Evolutionary conservation across 2,888 invertebrate species (phyloP).

Genomic region (Acanthosepion pharaonis): DNA sequence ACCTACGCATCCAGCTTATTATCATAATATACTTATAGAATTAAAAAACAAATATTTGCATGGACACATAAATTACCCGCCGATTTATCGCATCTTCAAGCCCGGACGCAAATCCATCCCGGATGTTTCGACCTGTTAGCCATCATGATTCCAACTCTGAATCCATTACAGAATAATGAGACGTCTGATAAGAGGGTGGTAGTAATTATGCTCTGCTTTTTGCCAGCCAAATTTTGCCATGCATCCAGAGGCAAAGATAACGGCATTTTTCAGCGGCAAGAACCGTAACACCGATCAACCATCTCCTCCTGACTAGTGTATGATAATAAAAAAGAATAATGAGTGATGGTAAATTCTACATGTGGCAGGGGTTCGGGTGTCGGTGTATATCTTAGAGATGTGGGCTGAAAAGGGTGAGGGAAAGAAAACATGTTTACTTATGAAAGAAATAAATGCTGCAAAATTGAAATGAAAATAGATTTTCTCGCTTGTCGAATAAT

Average conservation of each 20-base stretch:
- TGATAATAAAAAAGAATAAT: not conserved
- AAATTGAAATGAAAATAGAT: too few species aligned
- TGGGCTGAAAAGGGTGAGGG: not conserved
- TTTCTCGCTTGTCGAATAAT: too few species aligned
- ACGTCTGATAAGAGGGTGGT: not conserved
- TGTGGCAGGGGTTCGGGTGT: too few species aligned
- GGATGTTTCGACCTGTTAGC: not conserved
- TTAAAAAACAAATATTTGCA: not conserved
- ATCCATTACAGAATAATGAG: not conserved
- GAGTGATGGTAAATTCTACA: not conserved
- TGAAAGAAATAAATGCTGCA: too few species aligned
- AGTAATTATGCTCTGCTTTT: not conserved
- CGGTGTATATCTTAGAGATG: not conserved
- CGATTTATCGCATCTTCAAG: too few species aligned
- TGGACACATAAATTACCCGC: not conserved
- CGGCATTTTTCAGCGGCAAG: not conserved
- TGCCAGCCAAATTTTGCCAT: not conserved
- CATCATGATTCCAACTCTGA: not conserved
- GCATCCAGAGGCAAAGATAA: not conserved
- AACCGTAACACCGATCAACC: not conserved
- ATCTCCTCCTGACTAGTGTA: not conserved
- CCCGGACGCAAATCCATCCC: not conserved
- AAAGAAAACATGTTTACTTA: too few species aligned
- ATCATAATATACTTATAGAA: too few species aligned
- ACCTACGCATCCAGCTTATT: too few species aligned